Conservation (phyloP, 2,888 invertebrate genomes). For the Leucozona laternaria region DNA sequence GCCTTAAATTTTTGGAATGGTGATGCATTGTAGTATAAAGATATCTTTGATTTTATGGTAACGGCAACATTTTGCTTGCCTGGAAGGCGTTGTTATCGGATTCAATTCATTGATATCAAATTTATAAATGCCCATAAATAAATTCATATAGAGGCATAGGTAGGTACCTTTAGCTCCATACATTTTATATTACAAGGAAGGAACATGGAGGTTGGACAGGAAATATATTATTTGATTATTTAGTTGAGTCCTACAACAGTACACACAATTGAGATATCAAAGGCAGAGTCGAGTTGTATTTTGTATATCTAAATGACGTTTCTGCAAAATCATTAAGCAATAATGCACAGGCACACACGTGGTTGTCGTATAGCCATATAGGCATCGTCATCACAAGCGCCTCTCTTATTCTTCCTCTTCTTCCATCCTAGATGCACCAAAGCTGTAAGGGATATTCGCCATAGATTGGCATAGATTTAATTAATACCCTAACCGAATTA, state of each 20-base stretch:
- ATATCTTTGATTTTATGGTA: slow-evolving; percentile 38
- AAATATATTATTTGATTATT: slow-evolving; percentile 41
- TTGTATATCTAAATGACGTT: neutral
- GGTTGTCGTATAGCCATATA: neutral
- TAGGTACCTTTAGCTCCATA: neutral
- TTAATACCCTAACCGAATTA: slow-evolving; percentile 70
- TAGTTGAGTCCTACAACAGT: neutral
- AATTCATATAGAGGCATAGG: neutral
- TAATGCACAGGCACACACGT: neutral
- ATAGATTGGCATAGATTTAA: slow-evolving; percentile 71
- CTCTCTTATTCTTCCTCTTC: neutral
- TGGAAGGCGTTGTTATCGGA: slow-evolving; percentile 23
- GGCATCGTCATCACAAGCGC: neutral
- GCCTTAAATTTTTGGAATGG: neutral
- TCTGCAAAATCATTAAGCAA: slow-evolving; percentile 28
- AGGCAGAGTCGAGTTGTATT: slow-evolving; percentile 4
- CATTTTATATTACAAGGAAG: neutral
- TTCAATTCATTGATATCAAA: slow-evolving; percentile 6
- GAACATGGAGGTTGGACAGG: slow-evolving; percentile 8
- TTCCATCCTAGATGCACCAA: neutral
- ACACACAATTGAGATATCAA: slow-evolving; percentile 44
- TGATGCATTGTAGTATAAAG: slow-evolving; percentile 1
- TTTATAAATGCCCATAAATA: slow-evolving; percentile 13
- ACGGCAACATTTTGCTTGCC: slow-evolving; percentile 8
- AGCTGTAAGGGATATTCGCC: slow-evolving; percentile 42